These are phyloP conservation scores for Drosophila aff. DNA, from an alignment of 1,140 invertebrate genomes.

Conservation along the genomic window DNA sequence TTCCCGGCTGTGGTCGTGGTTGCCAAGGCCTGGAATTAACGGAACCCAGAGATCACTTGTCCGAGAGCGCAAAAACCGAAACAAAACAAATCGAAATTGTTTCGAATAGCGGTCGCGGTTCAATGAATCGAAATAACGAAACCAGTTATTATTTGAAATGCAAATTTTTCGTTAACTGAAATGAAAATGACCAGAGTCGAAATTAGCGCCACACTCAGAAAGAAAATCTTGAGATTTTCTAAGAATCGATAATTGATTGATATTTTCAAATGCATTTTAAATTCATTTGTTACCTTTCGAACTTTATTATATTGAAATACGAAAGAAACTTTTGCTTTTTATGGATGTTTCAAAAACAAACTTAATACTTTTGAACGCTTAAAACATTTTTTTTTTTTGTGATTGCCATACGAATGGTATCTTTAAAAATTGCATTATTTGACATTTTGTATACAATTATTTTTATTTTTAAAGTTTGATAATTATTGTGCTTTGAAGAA, in stretches of 20 bases:
- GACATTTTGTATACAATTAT: too few relatives aligned
- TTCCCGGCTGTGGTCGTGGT: not conserved
- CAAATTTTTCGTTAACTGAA: slow-evolving; percentile 56
- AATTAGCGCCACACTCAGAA: slow-evolving; percentile 1
- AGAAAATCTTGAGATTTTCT: not conserved
- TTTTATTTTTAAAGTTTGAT: too few relatives aligned
- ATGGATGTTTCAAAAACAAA: too few relatives aligned
- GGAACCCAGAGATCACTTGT: slow-evolving; percentile 29
- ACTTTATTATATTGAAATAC: too few relatives aligned
- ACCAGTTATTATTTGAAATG: slow-evolving; percentile 69
- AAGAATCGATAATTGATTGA: not conserved
- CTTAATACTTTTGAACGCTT: too few relatives aligned
- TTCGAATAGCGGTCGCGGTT: slow-evolving; percentile 48
- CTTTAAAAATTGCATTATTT: too few relatives aligned
- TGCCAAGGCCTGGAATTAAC: slow-evolving; percentile 30
- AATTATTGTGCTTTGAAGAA: not conserved
- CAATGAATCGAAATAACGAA: slow-evolving; percentile 53
- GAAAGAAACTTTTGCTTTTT: too few relatives aligned
- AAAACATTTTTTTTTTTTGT: too few relatives aligned
- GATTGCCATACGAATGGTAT: too few relatives aligned
- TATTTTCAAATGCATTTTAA: not conserved
- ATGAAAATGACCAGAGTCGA: slow-evolving; percentile 50
- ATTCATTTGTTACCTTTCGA: not conserved
- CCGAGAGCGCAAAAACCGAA: slow-evolving; percentile 9
- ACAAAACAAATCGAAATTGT: slow-evolving; percentile 42